Evolutionary conservation across 1,140 invertebrate species (phyloP).

Genomic region (Tetranychus cinnabarinus): DNA sequence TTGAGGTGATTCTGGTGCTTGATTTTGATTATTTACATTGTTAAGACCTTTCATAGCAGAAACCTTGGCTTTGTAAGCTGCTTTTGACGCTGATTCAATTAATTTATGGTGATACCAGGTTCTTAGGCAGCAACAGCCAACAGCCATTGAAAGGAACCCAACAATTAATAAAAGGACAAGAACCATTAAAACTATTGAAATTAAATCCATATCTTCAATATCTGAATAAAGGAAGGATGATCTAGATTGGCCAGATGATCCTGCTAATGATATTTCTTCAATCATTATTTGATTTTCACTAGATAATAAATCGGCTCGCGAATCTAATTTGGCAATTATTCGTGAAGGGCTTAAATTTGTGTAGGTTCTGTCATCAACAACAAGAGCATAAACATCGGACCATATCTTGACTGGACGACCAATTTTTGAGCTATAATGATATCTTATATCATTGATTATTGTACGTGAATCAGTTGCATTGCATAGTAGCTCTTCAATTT

Average conservation of each 20-base stretch:
- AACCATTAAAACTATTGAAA: background rate
- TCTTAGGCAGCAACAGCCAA: background rate
- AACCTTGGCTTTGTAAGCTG: background rate
- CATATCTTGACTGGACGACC: background rate
- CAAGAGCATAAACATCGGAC: background rate
- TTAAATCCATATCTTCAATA: background rate
- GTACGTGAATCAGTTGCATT: background rate
- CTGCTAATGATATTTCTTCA: conserved; percentile 1
- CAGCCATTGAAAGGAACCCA: background rate
- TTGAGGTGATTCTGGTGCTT: background rate
- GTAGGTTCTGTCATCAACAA: background rate
- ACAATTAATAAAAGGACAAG: background rate
- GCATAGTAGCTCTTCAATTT: background rate
- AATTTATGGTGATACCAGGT: conserved; percentile 1
- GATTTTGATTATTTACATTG: background rate
- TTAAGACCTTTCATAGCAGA: background rate
- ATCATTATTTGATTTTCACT: background rate
- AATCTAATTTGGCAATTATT: background rate
- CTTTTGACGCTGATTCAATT: background rate
- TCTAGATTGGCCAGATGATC: background rate
- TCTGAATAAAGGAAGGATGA: background rate
- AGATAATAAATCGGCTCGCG: background rate
- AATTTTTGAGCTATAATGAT: background rate
- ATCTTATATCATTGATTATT: background rate
- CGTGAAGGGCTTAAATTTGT: background rate